These are phyloP conservation scores for Sabatieria punctata DNA, from an alignment of 2,888 invertebrate species.

Conservation along the genomic window DNA sequence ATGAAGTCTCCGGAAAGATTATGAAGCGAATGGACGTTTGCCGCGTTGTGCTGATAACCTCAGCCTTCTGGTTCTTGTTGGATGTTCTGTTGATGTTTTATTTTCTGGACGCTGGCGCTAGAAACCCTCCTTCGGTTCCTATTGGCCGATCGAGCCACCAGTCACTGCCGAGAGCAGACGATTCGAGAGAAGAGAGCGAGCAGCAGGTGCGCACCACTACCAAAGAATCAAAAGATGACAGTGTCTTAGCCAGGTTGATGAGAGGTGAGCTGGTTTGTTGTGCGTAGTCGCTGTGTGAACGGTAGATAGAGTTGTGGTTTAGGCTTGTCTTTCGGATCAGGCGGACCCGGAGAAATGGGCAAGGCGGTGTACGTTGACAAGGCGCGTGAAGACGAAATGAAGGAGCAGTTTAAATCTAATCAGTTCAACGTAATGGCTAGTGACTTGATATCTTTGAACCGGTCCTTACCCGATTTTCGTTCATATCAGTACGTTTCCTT, in stretches of 20 bases:
- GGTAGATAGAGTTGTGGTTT: no score
- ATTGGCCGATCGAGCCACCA: not conserved
- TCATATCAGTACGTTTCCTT: slow-evolving; percentile 13
- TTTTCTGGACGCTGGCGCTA: slow-evolving; percentile 17
- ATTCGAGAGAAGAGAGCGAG: slow-evolving; percentile 5
- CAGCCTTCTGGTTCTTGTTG: slow-evolving; percentile 26
- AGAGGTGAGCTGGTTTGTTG: no score
- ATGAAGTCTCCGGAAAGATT: slow-evolving; percentile 5
- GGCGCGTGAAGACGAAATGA: slow-evolving; percentile 16
- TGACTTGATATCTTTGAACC: slow-evolving; percentile 87
- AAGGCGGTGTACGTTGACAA: slow-evolving; percentile 20
- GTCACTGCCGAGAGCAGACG: not conserved
- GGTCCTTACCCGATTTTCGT: slow-evolving; percentile 80
- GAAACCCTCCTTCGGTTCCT: not conserved
- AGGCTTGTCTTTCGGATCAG: no score
- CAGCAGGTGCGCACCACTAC: not conserved
- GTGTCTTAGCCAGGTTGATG: no score
- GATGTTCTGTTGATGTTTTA: slow-evolving; percentile 26
- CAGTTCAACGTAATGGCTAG: slow-evolving; percentile 96
- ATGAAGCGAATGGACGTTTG: slow-evolving; percentile 23
- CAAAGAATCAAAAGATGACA: not conserved
- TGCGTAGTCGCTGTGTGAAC: no score
- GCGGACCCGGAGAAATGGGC: slow-evolving; percentile 22
- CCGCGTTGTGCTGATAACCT: slow-evolving; percentile 26
- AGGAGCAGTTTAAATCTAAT: slow-evolving; percentile 42